Conservation (phyloP, 1,140 invertebrate species). For the Drosophila tropicalis region DNA sequence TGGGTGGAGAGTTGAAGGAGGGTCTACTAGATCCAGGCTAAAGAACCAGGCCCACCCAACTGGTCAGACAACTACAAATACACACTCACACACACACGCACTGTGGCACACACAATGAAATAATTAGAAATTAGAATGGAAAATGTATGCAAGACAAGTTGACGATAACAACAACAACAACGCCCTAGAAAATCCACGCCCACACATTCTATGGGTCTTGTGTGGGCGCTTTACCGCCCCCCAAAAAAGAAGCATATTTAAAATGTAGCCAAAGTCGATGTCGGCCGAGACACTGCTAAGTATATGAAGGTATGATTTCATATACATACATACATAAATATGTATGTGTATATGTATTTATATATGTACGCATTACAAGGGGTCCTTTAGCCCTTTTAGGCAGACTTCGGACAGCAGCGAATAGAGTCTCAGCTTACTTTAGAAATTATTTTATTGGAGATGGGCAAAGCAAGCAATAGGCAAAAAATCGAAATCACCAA, state of each 20-base stretch:
- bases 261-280: slow-evolving; percentile 56
- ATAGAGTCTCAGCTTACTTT: slow-evolving; percentile 15
- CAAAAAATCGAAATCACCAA: background rate
- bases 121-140: slow-evolving; percentile 83
- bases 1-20: too few relatives aligned
- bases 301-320: slow-evolving; percentile 47
- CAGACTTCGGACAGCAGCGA: slow-evolving; percentile 25
- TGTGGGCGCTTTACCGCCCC: background rate
- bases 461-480: background rate
- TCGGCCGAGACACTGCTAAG: slow-evolving; percentile 2
- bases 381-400: slow-evolving; percentile 44
- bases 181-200: slow-evolving; percentile 57
- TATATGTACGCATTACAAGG: background rate
- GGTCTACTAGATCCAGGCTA: slow-evolving; percentile 6
- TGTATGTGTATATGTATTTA: too few relatives aligned
- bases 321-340: slow-evolving; percentile 13
- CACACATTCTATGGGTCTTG: slow-evolving; percentile 20
- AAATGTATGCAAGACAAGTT: slow-evolving; percentile 65
- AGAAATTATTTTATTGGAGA: background rate
- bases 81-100: slow-evolving; percentile 31
- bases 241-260: slow-evolving; percentile 54
- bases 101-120: slow-evolving; percentile 50
- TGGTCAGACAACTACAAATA: slow-evolving; percentile 60
- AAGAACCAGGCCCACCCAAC: slow-evolving; percentile 48
- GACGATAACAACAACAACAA: slow-evolving; percentile 51